Percentiles rank a stretch among this genome's conserved stretches.
These are phyloP conservation scores for Lycaon pictus DNA, from an alignment of 2,113 vertebrate species.

Conservation along the genomic window DNA sequence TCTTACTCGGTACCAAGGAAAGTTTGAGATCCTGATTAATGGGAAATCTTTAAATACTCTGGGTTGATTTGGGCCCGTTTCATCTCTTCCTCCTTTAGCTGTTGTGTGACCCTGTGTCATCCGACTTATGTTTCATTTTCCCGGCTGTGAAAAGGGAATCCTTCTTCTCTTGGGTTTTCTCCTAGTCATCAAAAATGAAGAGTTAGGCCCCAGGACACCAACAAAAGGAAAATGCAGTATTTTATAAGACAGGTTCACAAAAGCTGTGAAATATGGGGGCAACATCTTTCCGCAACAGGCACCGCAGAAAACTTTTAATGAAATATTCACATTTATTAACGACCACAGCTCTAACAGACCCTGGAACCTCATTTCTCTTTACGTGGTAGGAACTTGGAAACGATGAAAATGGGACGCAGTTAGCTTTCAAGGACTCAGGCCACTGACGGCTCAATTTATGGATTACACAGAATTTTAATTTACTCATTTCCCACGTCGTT, in stretches of 20 bases:
- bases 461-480: conserved; percentile 5
- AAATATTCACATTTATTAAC: background rate
- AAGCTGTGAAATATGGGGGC: background rate
- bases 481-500: conserved; percentile 32
- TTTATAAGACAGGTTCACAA: background rate
- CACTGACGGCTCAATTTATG: conserved; percentile 29
- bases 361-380: background rate
- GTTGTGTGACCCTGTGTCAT: background rate
- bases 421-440: conserved; percentile 19
- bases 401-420: background rate
- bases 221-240: conserved; percentile 45
- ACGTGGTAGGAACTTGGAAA: conserved; percentile 12
- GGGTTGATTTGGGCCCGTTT: conserved; percentile 39
- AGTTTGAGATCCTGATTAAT: background rate
- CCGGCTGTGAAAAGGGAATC: conserved; percentile 56
- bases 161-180: conserved; percentile 53
- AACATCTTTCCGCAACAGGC: background rate
- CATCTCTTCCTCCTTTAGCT: background rate
- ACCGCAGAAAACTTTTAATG: background rate
- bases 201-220: conserved; percentile 30
- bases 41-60: background rate
- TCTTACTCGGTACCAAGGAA: background rate
- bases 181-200: conserved; percentile 53
- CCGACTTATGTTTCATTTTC: conserved; percentile 63
- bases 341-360: background rate